Conservation (phyloP, 2,888 invertebrate genomes). For the Nezara viridula region DNA sequence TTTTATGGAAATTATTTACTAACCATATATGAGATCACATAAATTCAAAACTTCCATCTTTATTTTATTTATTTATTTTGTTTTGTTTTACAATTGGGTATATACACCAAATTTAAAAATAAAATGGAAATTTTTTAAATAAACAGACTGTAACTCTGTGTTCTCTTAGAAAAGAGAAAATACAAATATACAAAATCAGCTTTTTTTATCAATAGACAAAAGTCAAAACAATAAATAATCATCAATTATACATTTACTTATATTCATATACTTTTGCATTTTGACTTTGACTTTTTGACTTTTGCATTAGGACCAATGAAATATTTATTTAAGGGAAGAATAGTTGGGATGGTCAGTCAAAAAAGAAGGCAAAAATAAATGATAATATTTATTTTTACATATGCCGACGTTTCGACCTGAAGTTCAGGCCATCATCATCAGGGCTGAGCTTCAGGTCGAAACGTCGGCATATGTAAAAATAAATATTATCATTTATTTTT, state of each 20-base stretch:
- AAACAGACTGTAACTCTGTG: slow-evolving; percentile 49
- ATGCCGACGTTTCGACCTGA: no score
- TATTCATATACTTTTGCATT: no score
- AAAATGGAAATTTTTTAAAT: slow-evolving; percentile 52
- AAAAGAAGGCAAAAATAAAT: no score
- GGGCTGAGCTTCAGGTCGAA: no score
- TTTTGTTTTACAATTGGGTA: slow-evolving; percentile 9
- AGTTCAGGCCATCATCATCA: no score
- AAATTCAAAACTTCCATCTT: slow-evolving; percentile 57
- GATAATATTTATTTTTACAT: no score
- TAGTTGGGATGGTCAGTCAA: no score
- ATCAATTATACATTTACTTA: slow-evolving; percentile 41
- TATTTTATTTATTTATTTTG: neutral
- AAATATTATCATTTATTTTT: no score
- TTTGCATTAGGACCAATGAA: no score
- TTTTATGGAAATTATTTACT: slow-evolving; percentile 56
- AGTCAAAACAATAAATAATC: slow-evolving; percentile 58
- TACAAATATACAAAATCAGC: slow-evolving; percentile 58
- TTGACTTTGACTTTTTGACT: no score
- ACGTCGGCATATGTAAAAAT: no score
- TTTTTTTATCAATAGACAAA: slow-evolving; percentile 50
- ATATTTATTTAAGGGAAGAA: no score
- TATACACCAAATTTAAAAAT: slow-evolving; percentile 38
- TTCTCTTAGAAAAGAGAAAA: slow-evolving; percentile 52
- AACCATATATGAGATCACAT: slow-evolving; percentile 59